Conservation (phyloP, 2,797 vertebrate genomes). For the Threskiornis aethiopicus region DNA sequence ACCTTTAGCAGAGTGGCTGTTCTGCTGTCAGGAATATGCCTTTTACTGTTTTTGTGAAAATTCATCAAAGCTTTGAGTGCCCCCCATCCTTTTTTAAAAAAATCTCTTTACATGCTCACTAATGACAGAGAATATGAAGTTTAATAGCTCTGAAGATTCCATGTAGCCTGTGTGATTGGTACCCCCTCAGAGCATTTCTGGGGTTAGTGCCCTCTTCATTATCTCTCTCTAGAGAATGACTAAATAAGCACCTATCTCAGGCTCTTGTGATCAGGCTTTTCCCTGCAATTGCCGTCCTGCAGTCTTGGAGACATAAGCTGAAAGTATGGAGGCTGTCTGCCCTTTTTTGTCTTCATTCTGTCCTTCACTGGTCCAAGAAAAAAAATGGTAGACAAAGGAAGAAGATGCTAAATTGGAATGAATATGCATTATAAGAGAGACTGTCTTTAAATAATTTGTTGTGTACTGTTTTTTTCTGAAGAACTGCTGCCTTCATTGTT, state of each 20-base stretch:
- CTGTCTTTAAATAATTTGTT: not conserved
- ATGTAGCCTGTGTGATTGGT: not conserved
- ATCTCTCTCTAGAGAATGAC: not conserved
- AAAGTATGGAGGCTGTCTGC: not conserved
- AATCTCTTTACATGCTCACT: not conserved
- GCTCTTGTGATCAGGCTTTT: not conserved
- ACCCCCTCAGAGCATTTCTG: not conserved
- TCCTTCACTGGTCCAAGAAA: not conserved
- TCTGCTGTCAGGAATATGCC: not conserved
- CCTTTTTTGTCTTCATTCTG: not conserved
- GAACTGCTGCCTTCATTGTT: not conserved
- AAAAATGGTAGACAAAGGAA: not conserved
- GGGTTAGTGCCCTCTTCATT: not conserved
- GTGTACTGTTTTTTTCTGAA: not conserved
- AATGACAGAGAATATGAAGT: not conserved
- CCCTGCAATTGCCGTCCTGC: not conserved
- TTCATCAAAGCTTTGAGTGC: not conserved
- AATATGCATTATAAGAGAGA: not conserved
- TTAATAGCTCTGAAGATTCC: not conserved
- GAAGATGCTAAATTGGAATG: not conserved
- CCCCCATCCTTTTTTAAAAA: not conserved
- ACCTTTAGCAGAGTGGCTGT: not conserved
- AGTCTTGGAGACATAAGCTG: not conserved
- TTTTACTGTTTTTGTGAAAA: not conserved
- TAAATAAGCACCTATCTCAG: not conserved